phyloP scores from a whole-genome alignment of 2,113 vertebrate species.

The Calonectris borealis region DNA sequence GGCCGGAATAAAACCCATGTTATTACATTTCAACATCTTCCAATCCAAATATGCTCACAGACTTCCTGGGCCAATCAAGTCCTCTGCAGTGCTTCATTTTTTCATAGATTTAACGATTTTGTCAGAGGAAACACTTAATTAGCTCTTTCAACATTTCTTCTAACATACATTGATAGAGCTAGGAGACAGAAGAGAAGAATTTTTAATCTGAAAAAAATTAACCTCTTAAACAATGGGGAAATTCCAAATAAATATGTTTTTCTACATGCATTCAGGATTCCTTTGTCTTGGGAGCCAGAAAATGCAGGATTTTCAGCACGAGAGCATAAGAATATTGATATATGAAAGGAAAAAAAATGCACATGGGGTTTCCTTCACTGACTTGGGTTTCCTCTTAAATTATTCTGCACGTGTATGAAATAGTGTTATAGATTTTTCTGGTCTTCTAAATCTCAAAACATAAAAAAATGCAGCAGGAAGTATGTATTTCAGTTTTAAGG shows the following conservation, averaged over 20 bases:
- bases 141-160: background rate
- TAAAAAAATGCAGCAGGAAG: background rate
- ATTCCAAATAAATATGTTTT: background rate
- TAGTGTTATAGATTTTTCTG: background rate
- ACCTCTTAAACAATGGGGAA: background rate
- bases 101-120: background rate
- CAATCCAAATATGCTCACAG: background rate
- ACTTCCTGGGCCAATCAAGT: background rate
- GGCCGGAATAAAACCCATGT: background rate
- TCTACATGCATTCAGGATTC: background rate
- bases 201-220: background rate
- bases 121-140: background rate
- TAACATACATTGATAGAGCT: background rate
- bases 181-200: background rate
- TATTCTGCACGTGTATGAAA: background rate
- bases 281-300: background rate
- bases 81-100: background rate
- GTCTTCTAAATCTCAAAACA: background rate
- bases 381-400: background rate
- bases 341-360: background rate
- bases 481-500: background rate
- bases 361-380: background rate
- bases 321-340: background rate
- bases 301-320: background rate
- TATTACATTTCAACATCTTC: background rate